Percentiles rank a stretch among this genome's conserved stretches.
These are phyloP conservation scores for Sphyrna mokarran DNA, from an alignment of 2,113 vertebrate species.

Conservation along the genomic window DNA sequence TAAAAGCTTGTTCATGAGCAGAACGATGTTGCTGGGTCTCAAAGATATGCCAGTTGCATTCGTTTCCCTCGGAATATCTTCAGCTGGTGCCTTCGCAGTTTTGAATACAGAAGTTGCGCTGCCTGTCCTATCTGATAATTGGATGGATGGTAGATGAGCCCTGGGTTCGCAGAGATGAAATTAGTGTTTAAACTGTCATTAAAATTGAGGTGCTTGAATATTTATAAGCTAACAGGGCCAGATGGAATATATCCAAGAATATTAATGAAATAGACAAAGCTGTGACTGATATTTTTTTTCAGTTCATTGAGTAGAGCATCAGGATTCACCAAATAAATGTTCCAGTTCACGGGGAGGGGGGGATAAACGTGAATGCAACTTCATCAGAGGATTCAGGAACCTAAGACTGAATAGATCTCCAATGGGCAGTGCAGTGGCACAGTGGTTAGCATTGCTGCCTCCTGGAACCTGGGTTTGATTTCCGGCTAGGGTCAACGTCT, in stretches of 20 bases:
- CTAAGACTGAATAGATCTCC: not conserved
- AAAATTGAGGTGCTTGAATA: not conserved
- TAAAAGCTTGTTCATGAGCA: not conserved
- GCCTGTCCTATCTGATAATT: not conserved
- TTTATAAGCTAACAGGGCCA: slow-evolving; percentile 25
- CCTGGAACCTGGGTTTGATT: no score
- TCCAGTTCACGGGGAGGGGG: not conserved
- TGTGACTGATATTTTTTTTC: not conserved
- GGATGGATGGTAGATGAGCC: not conserved
- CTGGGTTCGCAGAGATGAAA: not conserved
- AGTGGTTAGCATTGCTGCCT: no score
- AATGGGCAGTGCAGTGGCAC: no score
- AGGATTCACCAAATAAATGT: not conserved
- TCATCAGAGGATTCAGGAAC: not conserved
- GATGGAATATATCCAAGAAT: slow-evolving; percentile 27
- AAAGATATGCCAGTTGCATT: not conserved
- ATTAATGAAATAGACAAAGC: slow-evolving; percentile 7
- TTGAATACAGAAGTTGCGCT: not conserved
- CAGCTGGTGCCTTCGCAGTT: not conserved
- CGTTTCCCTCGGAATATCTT: not conserved
- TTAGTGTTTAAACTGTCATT: slow-evolving; percentile 23
- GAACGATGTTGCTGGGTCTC: not conserved
- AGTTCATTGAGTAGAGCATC: not conserved
- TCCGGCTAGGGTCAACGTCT: no score
- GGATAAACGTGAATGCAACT: not conserved